These are phyloP conservation scores for Odocoileus hemionus DNA, from an alignment of 2,113 vertebrate species.

Conservation along the genomic window DNA sequence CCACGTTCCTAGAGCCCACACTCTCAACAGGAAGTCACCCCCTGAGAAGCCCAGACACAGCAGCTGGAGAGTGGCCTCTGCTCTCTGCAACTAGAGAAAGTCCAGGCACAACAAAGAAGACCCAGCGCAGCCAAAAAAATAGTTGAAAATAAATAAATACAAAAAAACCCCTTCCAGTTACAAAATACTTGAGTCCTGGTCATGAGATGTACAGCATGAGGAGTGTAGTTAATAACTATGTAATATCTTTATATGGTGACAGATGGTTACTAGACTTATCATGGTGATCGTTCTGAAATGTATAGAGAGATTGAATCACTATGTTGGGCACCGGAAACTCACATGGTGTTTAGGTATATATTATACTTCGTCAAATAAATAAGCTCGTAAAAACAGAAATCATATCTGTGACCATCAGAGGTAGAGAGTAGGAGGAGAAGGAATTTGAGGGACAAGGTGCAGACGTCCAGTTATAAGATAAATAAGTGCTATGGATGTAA, in stretches of 20 bases:
- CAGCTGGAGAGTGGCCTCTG: not conserved
- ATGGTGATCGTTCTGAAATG: not conserved
- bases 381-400: not conserved
- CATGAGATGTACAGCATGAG: not conserved
- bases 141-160: not conserved
- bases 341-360: not conserved
- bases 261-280: not conserved
- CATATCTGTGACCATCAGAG: not conserved
- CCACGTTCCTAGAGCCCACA: not conserved
- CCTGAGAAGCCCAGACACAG: not conserved
- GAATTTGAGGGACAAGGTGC: not conserved
- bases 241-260: not conserved
- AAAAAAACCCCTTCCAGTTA: not conserved
- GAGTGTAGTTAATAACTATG: not conserved
- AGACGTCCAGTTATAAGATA: not conserved
- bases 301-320: not conserved
- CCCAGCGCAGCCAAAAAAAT: not conserved
- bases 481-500: not conserved
- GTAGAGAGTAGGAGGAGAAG: not conserved
- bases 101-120: not conserved
- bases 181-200: not conserved
- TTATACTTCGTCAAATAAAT: not conserved
- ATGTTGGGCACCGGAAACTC: not conserved
- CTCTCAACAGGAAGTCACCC: not conserved
- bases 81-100: not conserved